These are phyloP conservation scores for Napeogenes sylphis DNA, from an alignment of 2,888 invertebrate species.

Conservation along the genomic window DNA sequence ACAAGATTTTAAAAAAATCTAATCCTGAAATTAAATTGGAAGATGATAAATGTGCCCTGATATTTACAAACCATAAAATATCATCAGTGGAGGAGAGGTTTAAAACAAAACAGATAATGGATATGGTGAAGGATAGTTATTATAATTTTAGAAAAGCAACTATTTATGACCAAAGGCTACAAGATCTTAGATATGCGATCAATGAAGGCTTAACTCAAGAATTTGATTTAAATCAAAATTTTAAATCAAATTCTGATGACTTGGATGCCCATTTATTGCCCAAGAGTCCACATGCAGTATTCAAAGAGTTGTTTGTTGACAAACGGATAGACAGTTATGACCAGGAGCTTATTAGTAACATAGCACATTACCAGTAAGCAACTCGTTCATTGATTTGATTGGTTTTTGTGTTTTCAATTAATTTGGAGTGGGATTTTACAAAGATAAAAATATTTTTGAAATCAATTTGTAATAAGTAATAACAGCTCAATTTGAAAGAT, in stretches of 20 bases:
- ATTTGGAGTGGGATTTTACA: no score
- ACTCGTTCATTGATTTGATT: conserved; percentile 17
- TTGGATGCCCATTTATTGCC: conserved; percentile 35
- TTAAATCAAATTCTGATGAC: conserved; percentile 32
- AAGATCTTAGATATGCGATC: conserved; percentile 68
- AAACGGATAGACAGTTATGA: conserved; percentile 66
- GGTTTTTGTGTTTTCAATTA: no score
- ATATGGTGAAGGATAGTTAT: conserved; percentile 69
- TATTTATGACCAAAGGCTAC: conserved; percentile 65
- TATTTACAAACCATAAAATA: conserved; percentile 60
- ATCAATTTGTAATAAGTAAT: not conserved
- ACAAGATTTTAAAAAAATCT: conserved; percentile 59
- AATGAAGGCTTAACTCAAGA: conserved; percentile 69
- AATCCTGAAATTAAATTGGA: conserved; percentile 46
- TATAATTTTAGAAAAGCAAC: conserved; percentile 71
- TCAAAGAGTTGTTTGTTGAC: conserved; percentile 64
- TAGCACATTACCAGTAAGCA: conserved; percentile 68
- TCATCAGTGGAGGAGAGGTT: conserved; percentile 53
- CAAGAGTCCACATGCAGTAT: conserved; percentile 68
- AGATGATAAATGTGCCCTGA: conserved; percentile 67
- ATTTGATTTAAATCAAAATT: conserved; percentile 43
- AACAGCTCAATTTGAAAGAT: not conserved
- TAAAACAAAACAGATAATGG: conserved; percentile 57
- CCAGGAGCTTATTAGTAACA: conserved; percentile 62
- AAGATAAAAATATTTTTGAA: no score